Percentiles rank a stretch among this genome's conserved stretches.
Evolutionary conservation across 2,113 vertebrate species (phyloP).

Genomic region (Ibidorhyncha struthersii): DNA sequence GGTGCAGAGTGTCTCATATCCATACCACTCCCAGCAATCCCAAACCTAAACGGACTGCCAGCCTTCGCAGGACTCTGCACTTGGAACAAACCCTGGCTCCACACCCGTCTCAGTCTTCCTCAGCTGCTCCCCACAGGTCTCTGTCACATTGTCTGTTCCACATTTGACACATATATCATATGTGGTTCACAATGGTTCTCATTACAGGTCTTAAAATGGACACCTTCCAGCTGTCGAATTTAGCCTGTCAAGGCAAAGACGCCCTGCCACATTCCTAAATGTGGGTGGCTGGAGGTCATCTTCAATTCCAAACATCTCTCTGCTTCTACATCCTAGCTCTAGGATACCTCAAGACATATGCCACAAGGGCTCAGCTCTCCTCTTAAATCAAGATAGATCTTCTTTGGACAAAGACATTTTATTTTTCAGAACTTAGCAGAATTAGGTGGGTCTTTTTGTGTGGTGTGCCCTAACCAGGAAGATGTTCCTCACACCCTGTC

Average conservation of each 20-base stretch:
- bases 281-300: not conserved
- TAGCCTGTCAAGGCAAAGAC: not conserved
- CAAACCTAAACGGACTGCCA: not conserved
- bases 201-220: not conserved
- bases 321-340: not conserved
- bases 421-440: not conserved
- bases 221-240: not conserved
- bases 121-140: not conserved
- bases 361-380: not conserved
- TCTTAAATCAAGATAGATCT: not conserved
- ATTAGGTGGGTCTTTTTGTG: not conserved
- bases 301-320: not conserved
- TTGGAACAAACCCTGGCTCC: not conserved
- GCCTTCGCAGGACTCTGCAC: not conserved
- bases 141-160: not conserved
- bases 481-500: not conserved
- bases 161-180: not conserved
- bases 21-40: not conserved
- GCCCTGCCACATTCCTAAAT: not conserved
- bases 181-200: not conserved
- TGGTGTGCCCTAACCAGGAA: not conserved
- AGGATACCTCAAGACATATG: not conserved
- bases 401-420: not conserved
- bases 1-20: not conserved
- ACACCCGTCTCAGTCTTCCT: not conserved